Conservation (phyloP, 1,140 invertebrate species). For the Anastrepha obliqua region DNA sequence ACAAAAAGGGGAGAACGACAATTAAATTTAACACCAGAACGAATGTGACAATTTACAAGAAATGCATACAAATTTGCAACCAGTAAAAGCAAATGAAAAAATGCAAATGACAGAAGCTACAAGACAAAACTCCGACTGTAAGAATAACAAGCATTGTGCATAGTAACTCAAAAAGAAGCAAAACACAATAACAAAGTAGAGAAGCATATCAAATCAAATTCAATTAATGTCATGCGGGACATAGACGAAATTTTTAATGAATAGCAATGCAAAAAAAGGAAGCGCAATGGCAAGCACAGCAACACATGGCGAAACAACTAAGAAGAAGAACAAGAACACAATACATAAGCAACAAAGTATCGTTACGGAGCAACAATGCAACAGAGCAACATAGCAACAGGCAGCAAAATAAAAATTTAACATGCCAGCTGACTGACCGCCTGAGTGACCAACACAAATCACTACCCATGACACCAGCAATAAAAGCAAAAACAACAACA, state of each 20-base stretch:
- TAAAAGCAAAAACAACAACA: neutral
- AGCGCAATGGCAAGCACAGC: neutral
- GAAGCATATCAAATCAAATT: constrained; percentile 25
- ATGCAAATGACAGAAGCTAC: constrained; percentile 23
- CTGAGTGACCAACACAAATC: constrained; percentile 45
- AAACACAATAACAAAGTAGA: neutral
- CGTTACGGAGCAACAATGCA: neutral
- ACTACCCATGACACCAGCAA: constrained; percentile 34
- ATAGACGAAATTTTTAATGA: constrained; percentile 30
- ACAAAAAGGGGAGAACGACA: constrained; percentile 1
- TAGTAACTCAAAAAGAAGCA: neutral
- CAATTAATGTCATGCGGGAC: constrained; percentile 25
- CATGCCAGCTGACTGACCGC: neutral
- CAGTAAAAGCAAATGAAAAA: neutral
- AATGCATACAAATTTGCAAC: constrained; percentile 34
- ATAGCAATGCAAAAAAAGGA: neutral
- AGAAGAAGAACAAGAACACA: neutral
- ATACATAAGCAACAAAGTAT: neutral
- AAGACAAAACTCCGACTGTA: neutral
- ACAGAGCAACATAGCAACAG: neutral
- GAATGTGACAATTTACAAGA: neutral
- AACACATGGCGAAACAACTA: constrained; percentile 36
- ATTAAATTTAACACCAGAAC: constrained; percentile 29
- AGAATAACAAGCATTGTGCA: neutral
- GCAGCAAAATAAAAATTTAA: constrained; percentile 8